Conservation (phyloP, 2,888 invertebrate species). For the Seladonia tumulorum region DNA sequence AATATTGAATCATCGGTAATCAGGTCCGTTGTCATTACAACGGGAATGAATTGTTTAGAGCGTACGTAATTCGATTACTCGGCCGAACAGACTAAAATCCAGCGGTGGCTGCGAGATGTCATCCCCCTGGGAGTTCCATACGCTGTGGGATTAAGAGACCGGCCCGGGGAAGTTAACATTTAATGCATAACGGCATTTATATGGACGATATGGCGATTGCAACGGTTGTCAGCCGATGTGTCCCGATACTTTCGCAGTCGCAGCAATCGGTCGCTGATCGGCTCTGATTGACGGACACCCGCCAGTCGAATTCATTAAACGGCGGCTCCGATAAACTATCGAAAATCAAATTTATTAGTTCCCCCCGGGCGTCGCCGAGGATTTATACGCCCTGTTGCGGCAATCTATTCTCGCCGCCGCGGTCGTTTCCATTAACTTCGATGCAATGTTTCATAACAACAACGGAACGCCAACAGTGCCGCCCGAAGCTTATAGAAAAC, state of each 20-base stretch:
- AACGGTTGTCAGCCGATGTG: slow-evolving; percentile 31
- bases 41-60: slow-evolving; percentile 35
- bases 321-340: slow-evolving; percentile 14
- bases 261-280: background rate
- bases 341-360: slow-evolving; percentile 12
- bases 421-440: background rate
- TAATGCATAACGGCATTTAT: slow-evolving; percentile 51
- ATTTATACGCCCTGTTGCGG: slow-evolving; percentile 4
- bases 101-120: slow-evolving; percentile 11
- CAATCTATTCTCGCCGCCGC: background rate
- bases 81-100: slow-evolving; percentile 26
- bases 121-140: slow-evolving; percentile 40
- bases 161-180: slow-evolving; percentile 7
- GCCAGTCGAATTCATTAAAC: background rate
- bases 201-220: slow-evolving; percentile 43
- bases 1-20: background rate
- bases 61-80: slow-evolving; percentile 40
- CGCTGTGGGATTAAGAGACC: slow-evolving; percentile 16
- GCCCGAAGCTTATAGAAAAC: background rate
- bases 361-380: background rate
- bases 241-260: slow-evolving; percentile 35
- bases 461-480: background rate
- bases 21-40: background rate
- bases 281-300: background rate
- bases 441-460: background rate